phyloP scores from a whole-genome alignment of 2,113 vertebrate genomes.

The Dasyornis broadbenti region DNA sequence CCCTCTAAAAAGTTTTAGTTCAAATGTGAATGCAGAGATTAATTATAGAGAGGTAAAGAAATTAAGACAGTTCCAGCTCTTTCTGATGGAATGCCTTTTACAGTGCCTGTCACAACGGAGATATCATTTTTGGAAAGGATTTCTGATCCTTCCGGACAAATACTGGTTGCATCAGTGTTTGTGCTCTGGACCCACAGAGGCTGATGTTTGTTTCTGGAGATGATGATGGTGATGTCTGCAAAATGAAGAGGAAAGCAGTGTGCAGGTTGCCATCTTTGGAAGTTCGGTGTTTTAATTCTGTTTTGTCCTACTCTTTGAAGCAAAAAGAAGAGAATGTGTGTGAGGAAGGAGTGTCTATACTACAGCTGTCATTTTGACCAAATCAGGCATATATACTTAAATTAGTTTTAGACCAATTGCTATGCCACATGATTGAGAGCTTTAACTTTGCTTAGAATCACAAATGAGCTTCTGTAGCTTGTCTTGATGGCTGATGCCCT shows the following conservation, averaged over 20 bases:
- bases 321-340: background rate
- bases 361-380: background rate
- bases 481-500: background rate
- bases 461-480: background rate
- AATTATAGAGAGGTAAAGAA: background rate
- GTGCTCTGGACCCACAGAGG: background rate
- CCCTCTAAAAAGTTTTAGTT: background rate
- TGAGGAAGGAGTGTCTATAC: background rate
- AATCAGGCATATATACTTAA: background rate
- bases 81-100: background rate
- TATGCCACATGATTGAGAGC: background rate
- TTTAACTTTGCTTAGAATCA: background rate
- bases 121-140: background rate
- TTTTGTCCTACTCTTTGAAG: background rate
- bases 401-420: background rate
- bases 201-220: background rate
- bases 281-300: background rate
- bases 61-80: background rate
- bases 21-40: background rate
- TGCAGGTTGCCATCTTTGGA: background rate
- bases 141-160: background rate
- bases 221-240: background rate
- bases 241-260: background rate
- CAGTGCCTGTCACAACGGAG: background rate
- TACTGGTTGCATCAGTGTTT: background rate